A percentile compares a stretch with the other conserved stretches of the same genome.
These are phyloP conservation scores for Pluvianellus socialis DNA, from an alignment of 2,113 vertebrate species.

Conservation along the genomic window DNA sequence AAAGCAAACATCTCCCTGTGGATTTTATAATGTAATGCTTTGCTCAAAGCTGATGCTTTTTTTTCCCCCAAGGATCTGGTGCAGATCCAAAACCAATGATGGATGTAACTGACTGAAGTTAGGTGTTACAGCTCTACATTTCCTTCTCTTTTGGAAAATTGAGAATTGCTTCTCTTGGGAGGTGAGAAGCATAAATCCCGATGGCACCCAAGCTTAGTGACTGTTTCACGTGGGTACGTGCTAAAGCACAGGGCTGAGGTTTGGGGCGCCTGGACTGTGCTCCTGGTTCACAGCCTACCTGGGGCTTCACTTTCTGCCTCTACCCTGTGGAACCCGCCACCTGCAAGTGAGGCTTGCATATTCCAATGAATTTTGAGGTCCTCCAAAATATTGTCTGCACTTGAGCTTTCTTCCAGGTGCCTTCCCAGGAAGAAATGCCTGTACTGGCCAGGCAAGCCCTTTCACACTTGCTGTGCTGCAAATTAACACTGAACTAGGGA, in stretches of 20 bases:
- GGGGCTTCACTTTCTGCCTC: background rate
- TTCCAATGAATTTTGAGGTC: background rate
- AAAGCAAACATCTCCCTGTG: background rate
- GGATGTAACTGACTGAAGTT: background rate
- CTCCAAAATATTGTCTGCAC: background rate
- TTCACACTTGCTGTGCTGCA: background rate
- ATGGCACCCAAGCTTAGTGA: background rate
- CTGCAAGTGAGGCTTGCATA: background rate
- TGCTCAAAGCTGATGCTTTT: background rate
- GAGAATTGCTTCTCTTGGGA: background rate
- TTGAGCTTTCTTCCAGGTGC: background rate
- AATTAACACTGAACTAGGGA: background rate
- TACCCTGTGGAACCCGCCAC: background rate
- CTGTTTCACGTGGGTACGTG: rapidly evolving
- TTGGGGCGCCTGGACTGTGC: background rate
- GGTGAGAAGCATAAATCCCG: background rate
- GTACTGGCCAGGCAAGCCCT: background rate
- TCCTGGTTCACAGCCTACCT: background rate
- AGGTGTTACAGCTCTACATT: background rate
- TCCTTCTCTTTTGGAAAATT: background rate
- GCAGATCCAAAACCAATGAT: background rate
- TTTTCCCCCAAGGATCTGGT: background rate
- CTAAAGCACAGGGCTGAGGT: background rate
- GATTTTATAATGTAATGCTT: background rate
- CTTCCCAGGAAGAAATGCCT: background rate